Percentiles rank a stretch among this genome's conserved stretches.
phyloP scores from a whole-genome alignment of 1,140 invertebrate species.

The Lepidurus couesii region DNA sequence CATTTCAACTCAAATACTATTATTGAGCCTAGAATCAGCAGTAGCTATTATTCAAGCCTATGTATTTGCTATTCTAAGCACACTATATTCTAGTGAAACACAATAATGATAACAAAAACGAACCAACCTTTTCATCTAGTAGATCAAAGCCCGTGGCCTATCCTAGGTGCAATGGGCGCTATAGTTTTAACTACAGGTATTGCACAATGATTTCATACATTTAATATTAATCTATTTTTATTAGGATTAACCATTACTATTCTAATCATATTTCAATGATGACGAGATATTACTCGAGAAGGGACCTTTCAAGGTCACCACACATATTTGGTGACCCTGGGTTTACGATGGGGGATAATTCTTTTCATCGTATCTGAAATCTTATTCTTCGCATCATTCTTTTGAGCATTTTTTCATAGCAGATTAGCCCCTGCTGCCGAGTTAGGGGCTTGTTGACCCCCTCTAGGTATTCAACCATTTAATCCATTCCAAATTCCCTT shows the following conservation, averaged over 20 bases:
- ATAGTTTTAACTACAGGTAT: slow-evolving; percentile 46
- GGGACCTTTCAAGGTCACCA: slow-evolving; percentile 49
- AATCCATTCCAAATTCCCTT: slow-evolving; percentile 57
- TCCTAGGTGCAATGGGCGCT: slow-evolving; percentile 46
- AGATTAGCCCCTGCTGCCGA: slow-evolving; percentile 55
- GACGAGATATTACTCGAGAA: slow-evolving; percentile 50
- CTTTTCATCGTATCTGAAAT: slow-evolving; percentile 59
- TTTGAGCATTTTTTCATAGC: slow-evolving; percentile 60
- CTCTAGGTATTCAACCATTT: slow-evolving; percentile 52
- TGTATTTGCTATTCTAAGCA: slow-evolving; percentile 50
- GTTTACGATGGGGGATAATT: slow-evolving; percentile 55
- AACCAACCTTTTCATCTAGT: slow-evolving; percentile 40
- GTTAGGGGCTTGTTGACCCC: slow-evolving; percentile 55
- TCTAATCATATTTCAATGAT: slow-evolving; percentile 55
- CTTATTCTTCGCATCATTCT: slow-evolving; percentile 57
- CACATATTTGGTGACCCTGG: slow-evolving; percentile 44
- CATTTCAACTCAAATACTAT: slow-evolving; percentile 47
- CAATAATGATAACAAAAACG: slow-evolving; percentile 37
- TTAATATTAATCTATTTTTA: slow-evolving; percentile 45
- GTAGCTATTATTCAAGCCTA: slow-evolving; percentile 54
- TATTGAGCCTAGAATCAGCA: slow-evolving; percentile 49
- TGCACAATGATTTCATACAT: slow-evolving; percentile 50
- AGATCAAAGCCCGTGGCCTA: slow-evolving; percentile 51
- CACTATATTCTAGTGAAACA: slow-evolving; percentile 51
- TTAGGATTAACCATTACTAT: slow-evolving; percentile 47